Percentiles rank a stretch among this genome's conserved stretches.
Conservation (phyloP, 2,113 vertebrate species). For the Polyodon spathula region DNA sequence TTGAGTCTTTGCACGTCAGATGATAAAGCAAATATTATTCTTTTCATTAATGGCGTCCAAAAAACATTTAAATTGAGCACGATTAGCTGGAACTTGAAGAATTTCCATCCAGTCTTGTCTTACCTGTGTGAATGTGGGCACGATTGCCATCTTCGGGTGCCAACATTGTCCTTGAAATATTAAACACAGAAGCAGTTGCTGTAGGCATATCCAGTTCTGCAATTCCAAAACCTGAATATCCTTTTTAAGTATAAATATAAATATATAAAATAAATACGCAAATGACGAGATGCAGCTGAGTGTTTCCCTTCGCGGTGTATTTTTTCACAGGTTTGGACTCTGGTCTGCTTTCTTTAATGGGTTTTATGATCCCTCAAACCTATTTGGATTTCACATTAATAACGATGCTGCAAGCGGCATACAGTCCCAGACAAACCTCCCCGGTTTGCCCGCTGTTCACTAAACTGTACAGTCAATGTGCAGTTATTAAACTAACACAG, state of each 20-base stretch:
- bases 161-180: conserved; percentile 36
- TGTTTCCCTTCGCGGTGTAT: not conserved
- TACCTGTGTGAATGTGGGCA: conserved; percentile 53
- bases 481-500: not conserved
- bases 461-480: not conserved
- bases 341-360: not conserved
- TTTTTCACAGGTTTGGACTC: conserved; percentile 3
- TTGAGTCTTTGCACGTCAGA: no score
- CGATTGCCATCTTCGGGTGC: conserved; percentile 25
- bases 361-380: conserved; percentile 11
- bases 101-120: conserved; percentile 11
- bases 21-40: no score
- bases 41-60: no score
- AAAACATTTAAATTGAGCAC: no score
- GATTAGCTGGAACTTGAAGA: no score
- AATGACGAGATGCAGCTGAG: not conserved
- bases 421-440: conserved; percentile 6
- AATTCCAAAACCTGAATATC: not conserved
- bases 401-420: conserved; percentile 9
- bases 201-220: conserved; percentile 45
- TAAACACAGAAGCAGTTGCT: conserved; percentile 44
- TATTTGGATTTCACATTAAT: conserved; percentile 1
- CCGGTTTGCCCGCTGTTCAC: conserved; percentile 8
- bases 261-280: not conserved
- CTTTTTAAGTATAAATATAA: conserved; percentile 19